Percentiles rank a stretch among this genome's conserved stretches.
These are phyloP conservation scores for Geopemphigus sp. DNA, from an alignment of 1,140 invertebrate genomes.

Conservation along the genomic window DNA sequence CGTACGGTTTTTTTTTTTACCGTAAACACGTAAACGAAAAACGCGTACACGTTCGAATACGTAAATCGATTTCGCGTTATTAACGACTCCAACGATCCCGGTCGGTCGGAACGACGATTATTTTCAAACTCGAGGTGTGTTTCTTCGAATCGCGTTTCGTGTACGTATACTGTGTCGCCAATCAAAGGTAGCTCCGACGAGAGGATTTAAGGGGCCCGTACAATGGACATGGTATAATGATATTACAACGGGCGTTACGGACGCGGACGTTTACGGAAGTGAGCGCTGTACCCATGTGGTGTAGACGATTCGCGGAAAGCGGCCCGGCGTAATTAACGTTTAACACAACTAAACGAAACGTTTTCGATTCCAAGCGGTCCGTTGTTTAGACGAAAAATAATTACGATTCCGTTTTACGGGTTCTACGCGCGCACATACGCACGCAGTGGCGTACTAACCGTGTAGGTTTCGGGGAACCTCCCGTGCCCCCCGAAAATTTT, in stretches of 20 bases:
- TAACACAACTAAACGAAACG: background rate
- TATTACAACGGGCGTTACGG: background rate
- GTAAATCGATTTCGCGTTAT: too few relatives aligned
- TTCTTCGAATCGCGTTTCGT: too few relatives aligned
- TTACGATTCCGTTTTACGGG: background rate
- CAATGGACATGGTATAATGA: background rate
- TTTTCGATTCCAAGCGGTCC: background rate
- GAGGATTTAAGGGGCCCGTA: background rate
- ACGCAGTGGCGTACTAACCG: too few relatives aligned
- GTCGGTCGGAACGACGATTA: too few relatives aligned
- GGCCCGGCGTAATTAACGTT: background rate
- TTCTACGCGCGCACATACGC: too few relatives aligned
- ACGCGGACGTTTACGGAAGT: background rate
- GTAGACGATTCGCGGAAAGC: background rate
- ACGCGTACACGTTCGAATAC: too few relatives aligned
- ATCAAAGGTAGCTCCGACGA: background rate
- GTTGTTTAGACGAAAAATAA: background rate
- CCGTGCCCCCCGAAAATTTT: too few relatives aligned
- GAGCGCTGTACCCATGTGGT: background rate
- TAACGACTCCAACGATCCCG: too few relatives aligned
- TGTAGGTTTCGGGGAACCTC: too few relatives aligned
- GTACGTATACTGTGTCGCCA: background rate
- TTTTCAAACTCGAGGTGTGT: too few relatives aligned
- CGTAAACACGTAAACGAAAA: too few relatives aligned
- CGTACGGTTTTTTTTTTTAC: too few relatives aligned